A percentile compares a stretch with the other conserved stretches of the same genome.
These are phyloP conservation scores for Paralvinella palmiformis DNA, from an alignment of 1,140 invertebrate species.

Conservation along the genomic window DNA sequence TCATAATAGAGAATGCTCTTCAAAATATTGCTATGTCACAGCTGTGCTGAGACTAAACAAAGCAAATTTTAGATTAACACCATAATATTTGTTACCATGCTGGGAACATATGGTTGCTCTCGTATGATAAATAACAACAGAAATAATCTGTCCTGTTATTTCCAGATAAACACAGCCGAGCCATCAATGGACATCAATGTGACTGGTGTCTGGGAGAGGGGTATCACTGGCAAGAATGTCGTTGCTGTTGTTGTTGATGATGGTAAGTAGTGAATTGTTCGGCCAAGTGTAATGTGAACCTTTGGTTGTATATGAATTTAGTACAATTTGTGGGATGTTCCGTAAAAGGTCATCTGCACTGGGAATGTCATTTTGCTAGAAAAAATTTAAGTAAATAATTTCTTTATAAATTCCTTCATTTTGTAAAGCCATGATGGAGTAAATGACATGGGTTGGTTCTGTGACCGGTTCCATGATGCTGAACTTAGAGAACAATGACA, in stretches of 20 bases:
- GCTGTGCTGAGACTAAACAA: background rate
- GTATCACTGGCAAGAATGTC: slow-evolving; percentile 43
- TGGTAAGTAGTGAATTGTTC: slow-evolving; percentile 28
- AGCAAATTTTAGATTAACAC: background rate
- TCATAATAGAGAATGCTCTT: background rate
- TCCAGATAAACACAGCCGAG: slow-evolving; percentile 25
- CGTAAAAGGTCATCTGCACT: too few relatives aligned
- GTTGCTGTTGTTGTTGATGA: slow-evolving; percentile 50
- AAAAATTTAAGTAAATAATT: background rate
- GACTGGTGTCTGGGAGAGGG: slow-evolving; percentile 42
- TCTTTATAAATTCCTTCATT: background rate
- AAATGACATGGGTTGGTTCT: too few relatives aligned
- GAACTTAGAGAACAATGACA: too few relatives aligned
- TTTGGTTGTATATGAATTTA: background rate
- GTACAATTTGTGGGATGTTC: background rate
- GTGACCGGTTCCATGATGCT: too few relatives aligned
- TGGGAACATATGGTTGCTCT: background rate
- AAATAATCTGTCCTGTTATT: slow-evolving; percentile 10
- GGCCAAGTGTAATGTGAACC: background rate
- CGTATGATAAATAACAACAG: background rate
- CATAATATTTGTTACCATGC: background rate
- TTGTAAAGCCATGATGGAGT: too few relatives aligned
- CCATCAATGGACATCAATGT: slow-evolving; percentile 44
- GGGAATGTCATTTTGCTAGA: too few relatives aligned
- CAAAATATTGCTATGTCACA: background rate